phyloP scores from a whole-genome alignment of 1,140 invertebrate genomes.

The Caligus rogercresseyi region DNA sequence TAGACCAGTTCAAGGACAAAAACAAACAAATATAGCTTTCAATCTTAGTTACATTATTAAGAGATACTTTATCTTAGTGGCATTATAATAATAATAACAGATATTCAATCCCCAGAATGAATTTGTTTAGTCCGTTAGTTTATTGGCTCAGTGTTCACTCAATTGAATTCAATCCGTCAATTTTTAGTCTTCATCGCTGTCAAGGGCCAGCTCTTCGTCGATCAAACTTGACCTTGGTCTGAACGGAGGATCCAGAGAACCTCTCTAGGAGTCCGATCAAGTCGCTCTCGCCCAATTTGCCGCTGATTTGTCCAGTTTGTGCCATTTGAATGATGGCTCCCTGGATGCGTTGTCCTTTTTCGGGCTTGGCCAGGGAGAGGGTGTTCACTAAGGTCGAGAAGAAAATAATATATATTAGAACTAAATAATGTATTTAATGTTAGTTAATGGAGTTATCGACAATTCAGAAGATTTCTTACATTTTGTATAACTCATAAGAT shows the following conservation, averaged over 20 bases:
- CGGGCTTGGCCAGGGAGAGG: conserved; percentile 76
- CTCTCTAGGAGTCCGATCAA: conserved; percentile 65
- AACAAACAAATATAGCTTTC: too few relatives aligned
- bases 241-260: conserved; percentile 62
- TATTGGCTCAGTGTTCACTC: too few relatives aligned
- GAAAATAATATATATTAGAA: conserved; percentile 23
- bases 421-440: background rate
- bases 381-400: conserved; percentile 67
- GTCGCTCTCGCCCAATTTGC: conserved; percentile 63
- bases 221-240: conserved; percentile 53
- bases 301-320: conserved; percentile 55
- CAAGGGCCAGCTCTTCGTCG: conserved; percentile 55
- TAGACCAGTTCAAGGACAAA: too few relatives aligned
- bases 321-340: conserved; percentile 83
- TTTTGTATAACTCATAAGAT: too few relatives aligned
- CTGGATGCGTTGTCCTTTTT: conserved; percentile 83
- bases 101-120: too few relatives aligned
- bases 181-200: conserved; percentile 38
- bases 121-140: too few relatives aligned
- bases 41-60: too few relatives aligned
- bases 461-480: too few relatives aligned
- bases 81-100: too few relatives aligned
- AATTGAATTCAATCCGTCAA: too few relatives aligned
- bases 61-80: too few relatives aligned
- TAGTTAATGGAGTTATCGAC: too few relatives aligned